Evolutionary conservation across 2,797 vertebrate genomes (phyloP), one percentile per base, ranked within the genome.

Genomic region (Pantherophis alleghaniensis): DNA sequence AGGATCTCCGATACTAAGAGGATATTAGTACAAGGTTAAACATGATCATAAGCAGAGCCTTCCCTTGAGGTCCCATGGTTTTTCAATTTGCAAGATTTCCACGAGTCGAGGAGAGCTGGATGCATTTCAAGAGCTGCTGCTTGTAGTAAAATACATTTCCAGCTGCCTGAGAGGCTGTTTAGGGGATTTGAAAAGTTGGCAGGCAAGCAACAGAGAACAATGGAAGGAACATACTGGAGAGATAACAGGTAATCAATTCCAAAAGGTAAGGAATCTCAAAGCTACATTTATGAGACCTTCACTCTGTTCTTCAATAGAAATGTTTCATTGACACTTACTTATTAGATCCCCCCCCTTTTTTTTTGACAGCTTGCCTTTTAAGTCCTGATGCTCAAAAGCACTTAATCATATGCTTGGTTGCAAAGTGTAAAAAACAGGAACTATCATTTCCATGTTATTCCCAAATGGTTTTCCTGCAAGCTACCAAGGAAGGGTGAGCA

Each of bases 121-220:
- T 97, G 97, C 96, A 97, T 97, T 97, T 97, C 96, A 97, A 97
- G 97, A 96, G 94, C 95, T 95, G 96, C 95, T 97, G 95, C 96
- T 96, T 59, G 28, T 55, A 4, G n/a, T 90, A 74, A 74, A 95
- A 95, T 96, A 96, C 95, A 96, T 96, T 94, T 61, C 10, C 96
- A 96, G 96, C 95, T 97, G 96, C 96, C 96, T 57, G 57, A 96
- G 96, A 91, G 96, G 97, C 95, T 96, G 93, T 96, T 97, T 96
- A 94, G 97, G 97, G 96, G 95, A 94, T 60, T 95, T 95, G 93
- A 92, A 95, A 95, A 89, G 37, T 86, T 97, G 96, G 96, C 96
- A 96, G 94, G 95, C 92, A 88, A 94, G 89, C 53, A 56, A 24
- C 83, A 26, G 55, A 92, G 57, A 37, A n/a, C 60, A 92, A 55